Base-by-base conservation (phyloP, 2,113 vertebrate genomes). In the Embiotoca jacksoni region DNA sequence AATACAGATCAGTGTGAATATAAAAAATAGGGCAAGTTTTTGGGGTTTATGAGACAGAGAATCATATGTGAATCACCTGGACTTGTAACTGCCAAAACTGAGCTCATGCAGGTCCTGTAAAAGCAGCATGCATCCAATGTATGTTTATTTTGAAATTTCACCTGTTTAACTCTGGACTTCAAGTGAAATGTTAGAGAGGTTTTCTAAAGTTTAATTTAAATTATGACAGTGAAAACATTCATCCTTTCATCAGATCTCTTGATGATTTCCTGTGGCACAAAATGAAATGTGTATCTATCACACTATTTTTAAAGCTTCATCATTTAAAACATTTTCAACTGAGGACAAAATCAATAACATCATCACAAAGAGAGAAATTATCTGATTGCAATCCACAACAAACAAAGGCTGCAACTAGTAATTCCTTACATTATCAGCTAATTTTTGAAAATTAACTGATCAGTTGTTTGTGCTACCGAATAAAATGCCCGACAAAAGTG, bases 111-210 rank as follows among this genome's bases (percentile, higher is more conserved):
- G 13, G 8, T 33, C 36, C 4, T 6, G 9, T 55, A 10, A 50
- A 6, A 7, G 7, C 14, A 41, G 30, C 36, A 13, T 9, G 15
- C 36, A 57, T 23, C 41, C 46, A 23, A 30, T 15, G 32, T 49
- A 4, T 37, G 16, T 49, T 66, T 66, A 52, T 60, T 70, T 64
- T 71, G 15, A 69, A 56, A 67, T 57, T 33, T 62, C 15, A n/a
- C 7, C 39, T 61, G 33, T 16, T 4, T 3, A 47, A 13, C 2
- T 31, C 16, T 39, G 10, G 64, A 15, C 5, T n/a, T 7, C 31
- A 37, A 35, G 6, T 31, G 1, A 6, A 0, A 55, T 39, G 35
- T 4, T 32, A 8, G 14, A 31, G 52, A 55, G 5, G 39, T 41
- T 63, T 50, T 5, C 2, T 14, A 11, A 54, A 47, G 15, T 31